phyloP scores from a whole-genome alignment of 2,113 vertebrate species.

The Embiotoca jacksoni region DNA sequence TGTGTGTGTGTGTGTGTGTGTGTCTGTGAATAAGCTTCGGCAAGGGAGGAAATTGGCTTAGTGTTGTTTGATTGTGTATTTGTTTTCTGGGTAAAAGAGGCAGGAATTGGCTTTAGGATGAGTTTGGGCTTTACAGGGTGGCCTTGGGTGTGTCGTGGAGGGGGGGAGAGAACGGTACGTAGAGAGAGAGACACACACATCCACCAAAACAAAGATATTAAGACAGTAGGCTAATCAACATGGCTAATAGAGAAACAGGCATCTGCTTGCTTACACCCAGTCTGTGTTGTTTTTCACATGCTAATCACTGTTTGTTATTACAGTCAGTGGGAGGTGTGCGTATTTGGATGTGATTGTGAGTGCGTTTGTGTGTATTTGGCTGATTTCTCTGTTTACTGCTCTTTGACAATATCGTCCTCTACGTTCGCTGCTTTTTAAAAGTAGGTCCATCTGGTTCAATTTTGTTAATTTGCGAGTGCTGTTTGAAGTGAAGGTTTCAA shows the following conservation, averaged over 20 bases:
- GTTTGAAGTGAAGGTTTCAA: constrained; percentile 9
- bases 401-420: constrained; percentile 63
- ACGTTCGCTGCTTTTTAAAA: constrained; percentile 49
- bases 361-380: constrained; percentile 48
- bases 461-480: background rate
- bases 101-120: constrained; percentile 72
- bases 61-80: constrained; percentile 85
- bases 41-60: constrained; percentile 83
- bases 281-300: constrained; percentile 82
- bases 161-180: background rate
- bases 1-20: constrained; percentile 58
- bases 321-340: constrained; percentile 72
- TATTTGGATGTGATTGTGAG: constrained; percentile 47
- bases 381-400: constrained; percentile 53
- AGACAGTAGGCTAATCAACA: constrained; percentile 77
- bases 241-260: constrained; percentile 77
- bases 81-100: constrained; percentile 78
- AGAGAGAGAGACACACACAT: constrained; percentile 58
- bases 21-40: constrained; percentile 69
- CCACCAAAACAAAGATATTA: constrained; percentile 84
- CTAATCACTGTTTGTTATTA: constrained; percentile 84
- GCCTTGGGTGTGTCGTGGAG: constrained; percentile 68
- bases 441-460: constrained; percentile 29
- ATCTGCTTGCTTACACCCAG: constrained; percentile 77
- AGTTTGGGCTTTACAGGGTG: constrained; percentile 73